Evolutionary conservation across 1,140 invertebrate genomes (phyloP), one percentile per base, ranked within the genome.

Genomic region (Branchinecta lindahli): DNA sequence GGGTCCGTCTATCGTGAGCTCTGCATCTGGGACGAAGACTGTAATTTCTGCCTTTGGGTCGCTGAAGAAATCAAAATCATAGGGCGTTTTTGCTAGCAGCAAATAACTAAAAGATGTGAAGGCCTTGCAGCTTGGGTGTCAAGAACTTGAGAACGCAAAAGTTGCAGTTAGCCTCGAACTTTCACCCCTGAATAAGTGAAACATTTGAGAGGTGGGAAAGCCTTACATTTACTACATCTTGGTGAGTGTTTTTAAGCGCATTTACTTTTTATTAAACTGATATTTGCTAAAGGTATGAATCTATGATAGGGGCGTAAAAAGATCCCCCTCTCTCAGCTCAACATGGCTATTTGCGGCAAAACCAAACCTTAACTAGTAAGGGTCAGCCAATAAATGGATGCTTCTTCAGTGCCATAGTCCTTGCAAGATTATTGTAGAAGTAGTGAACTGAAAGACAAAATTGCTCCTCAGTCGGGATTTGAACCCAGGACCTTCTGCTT

Each of bases 21-120:
- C 85, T 46, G 85, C 85, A 0, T 89, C 89, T 6, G 89, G 89
- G 61, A 91, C 90, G 8, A 94, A 92, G 15, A 92, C 89, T 7
- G 85, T 91, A 66, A 92, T 94, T 75, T 91, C 89, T 46, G 90
- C 90, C 46, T 92, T 92, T 83, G 91, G 90, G 44, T 88, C 89
- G 8, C 80, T 93, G 45, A 92, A 91, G 75, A 94, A 92, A 82
- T 80, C 81, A 66, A 82, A 84, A 79, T 65, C 47, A 45, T 66
- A 45, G 18, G 44, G 7, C 0, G 3, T 70, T 8, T 8, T 46
- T 68, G 2, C 6, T 4, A 61, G 52, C 12, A 61, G 52, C 4
- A 61, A 61, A 61, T 1, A 4, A 61, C 18, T 61, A 33, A 33
- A 33, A 33, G 33, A 33, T 33, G 33, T 33, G 33, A 33, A 33